phyloP scores from a whole-genome alignment of 2,797 vertebrate species.

The Parotocinclus haroldoi region DNA sequence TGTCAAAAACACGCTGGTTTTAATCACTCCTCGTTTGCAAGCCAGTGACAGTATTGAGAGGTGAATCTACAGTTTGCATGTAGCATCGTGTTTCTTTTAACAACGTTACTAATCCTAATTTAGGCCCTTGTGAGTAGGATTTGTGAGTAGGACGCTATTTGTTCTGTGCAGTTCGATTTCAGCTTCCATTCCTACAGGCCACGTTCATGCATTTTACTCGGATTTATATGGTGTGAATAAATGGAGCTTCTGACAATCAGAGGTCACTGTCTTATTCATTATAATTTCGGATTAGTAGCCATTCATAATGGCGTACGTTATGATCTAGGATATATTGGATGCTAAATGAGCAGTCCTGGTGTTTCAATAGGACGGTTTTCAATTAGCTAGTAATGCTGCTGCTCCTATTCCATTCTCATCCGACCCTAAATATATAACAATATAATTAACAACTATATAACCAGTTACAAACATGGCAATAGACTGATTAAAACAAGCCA shows the following conservation, averaged over 20 bases:
- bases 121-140: slow-evolving; percentile 42
- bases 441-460: too few species aligned
- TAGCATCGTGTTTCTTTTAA: slow-evolving; percentile 59
- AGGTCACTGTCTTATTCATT: slow-evolving; percentile 13
- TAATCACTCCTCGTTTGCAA: slow-evolving; percentile 15
- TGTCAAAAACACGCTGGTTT: slow-evolving; percentile 37
- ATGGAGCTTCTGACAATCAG: slow-evolving; percentile 33
- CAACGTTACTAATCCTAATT: slow-evolving; percentile 38
- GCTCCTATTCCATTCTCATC: too few species aligned
- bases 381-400: too few species aligned
- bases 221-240: slow-evolving; percentile 51
- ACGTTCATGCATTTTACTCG: slow-evolving; percentile 39
- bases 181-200: slow-evolving; percentile 36
- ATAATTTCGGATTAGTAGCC: too few species aligned
- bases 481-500: too few species aligned
- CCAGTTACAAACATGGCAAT: too few species aligned
- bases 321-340: too few species aligned
- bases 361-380: too few species aligned
- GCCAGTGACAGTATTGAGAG: slow-evolving; percentile 36
- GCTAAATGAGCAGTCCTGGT: too few species aligned
- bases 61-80: slow-evolving; percentile 49
- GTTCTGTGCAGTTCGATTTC: slow-evolving; percentile 31
- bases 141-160: slow-evolving; percentile 42
- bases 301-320: too few species aligned
- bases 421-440: too few species aligned